Base-by-base conservation (phyloP, 2,797 vertebrate species). In the Momotus momota region DNA sequence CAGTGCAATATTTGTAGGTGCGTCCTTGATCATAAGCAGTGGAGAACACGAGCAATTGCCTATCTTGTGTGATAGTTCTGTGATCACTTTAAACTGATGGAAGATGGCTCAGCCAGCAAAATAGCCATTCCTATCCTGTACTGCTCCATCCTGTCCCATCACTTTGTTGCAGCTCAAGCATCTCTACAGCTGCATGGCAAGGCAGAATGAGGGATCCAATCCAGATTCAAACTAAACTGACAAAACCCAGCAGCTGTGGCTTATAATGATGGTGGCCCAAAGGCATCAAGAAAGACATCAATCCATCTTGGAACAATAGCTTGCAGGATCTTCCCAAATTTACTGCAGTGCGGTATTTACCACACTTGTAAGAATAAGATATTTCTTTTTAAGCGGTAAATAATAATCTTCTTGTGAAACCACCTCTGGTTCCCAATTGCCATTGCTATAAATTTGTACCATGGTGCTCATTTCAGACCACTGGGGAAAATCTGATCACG, bases 351-450 rank as follows among this genome's bases (percentile, higher is more conserved):
- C 46, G 86, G 49, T 57, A 41, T 80, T 94, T 93, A 83, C 69
- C 72, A 66, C 43, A 49, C 48, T 35, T 71, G 35, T 35, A 69
- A 86, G 64, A 71, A 29, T 12, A 79, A 86, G 21, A 9, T 71
- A 72, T 38, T 93, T 74, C 48, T 84, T 61, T 52, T 89, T 74
- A 73, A 79, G 33, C 23, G 45, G 33, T 60, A 81, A 84, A 87
- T 81, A 75, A 43, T 33, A 78, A 60, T 71, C 14, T 31, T 71
- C 46, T 35, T 67, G 13, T 9, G 4, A 87, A 90, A 49, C 14
- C 29, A 60, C 6, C 20, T 66, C 75, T 64, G 23, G 26, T 57
- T 92, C 54, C 65, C 65, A 67, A 1, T 1, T 61, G n/a, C 29
- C 38, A 9, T 21, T 54, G 61, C 33, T 74, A 60, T 29, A 69